phyloP scores from a whole-genome alignment of 1,140 invertebrate genomes.

The Brachionus asplanchnoidis region DNA sequence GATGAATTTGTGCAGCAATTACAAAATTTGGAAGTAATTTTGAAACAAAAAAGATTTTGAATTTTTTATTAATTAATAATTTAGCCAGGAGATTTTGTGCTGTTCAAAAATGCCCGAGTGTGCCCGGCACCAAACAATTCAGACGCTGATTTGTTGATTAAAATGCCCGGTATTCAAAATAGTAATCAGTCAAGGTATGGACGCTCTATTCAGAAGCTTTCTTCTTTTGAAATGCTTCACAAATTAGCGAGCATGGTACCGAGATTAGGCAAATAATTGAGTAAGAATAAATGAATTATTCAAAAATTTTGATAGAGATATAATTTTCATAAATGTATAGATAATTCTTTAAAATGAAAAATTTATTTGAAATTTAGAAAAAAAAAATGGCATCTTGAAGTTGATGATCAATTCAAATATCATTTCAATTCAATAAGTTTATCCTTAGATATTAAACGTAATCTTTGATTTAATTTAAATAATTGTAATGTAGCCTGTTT shows the following conservation, averaged over 20 bases:
- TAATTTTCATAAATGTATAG: too few relatives aligned
- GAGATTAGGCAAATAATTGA: not conserved
- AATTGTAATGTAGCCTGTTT: too few relatives aligned
- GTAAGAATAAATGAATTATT: not conserved
- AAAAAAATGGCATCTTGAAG: too few relatives aligned
- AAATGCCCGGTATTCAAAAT: slow-evolving; percentile 14
- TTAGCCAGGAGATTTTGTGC: slow-evolving; percentile 12
- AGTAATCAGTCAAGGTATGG: slow-evolving; percentile 16
- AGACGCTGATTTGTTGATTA: not conserved
- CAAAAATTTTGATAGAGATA: too few relatives aligned
- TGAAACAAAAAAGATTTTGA: not conserved
- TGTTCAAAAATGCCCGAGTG: not conserved
- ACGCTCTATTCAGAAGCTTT: not conserved
- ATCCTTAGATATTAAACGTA: too few relatives aligned
- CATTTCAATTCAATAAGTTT: too few relatives aligned
- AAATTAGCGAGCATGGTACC: not conserved
- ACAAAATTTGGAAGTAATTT: not conserved
- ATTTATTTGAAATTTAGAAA: too few relatives aligned
- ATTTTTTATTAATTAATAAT: not conserved
- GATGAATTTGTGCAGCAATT: slow-evolving; percentile 5
- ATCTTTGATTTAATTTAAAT: too few relatives aligned
- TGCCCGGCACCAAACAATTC: not conserved
- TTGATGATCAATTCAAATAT: too few relatives aligned
- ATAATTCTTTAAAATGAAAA: too few relatives aligned
- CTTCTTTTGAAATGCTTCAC: not conserved